These are phyloP conservation scores for Aplodontia rufa DNA, from an alignment of 2,113 vertebrate species.

Conservation along the genomic window DNA sequence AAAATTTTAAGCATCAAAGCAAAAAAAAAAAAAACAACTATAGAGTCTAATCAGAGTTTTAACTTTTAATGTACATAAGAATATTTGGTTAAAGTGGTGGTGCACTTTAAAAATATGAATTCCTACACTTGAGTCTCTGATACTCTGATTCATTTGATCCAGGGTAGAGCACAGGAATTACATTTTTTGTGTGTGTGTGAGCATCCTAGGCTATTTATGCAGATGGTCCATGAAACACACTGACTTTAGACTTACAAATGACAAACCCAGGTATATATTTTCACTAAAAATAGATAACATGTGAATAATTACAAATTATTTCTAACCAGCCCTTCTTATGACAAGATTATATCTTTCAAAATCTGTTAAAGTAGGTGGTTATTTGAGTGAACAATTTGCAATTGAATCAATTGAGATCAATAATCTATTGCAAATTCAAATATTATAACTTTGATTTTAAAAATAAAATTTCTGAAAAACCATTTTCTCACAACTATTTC, in stretches of 20 bases:
- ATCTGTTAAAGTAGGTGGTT: background rate
- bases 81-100: background rate
- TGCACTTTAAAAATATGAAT: background rate
- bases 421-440: background rate
- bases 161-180: background rate
- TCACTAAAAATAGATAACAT: conserved; percentile 72
- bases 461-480: background rate
- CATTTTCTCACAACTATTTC: background rate
- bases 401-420: background rate
- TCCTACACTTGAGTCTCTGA: background rate
- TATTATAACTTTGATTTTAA: background rate
- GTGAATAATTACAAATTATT: conserved; percentile 77
- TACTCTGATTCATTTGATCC: background rate
- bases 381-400: background rate
- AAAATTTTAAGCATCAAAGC: background rate
- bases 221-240: background rate
- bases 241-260: background rate
- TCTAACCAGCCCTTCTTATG: conserved; percentile 59
- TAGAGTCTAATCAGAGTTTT: background rate
- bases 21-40: conserved; percentile 15
- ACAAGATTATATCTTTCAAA: conserved; percentile 56
- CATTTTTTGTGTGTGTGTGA: background rate
- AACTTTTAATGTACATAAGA: background rate
- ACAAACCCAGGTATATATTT: conserved; percentile 45
- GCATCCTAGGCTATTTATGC: background rate